These are phyloP conservation scores for Patagioenas fasciata DNA, from an alignment of 2,113 vertebrate genomes.

Conservation along the genomic window DNA sequence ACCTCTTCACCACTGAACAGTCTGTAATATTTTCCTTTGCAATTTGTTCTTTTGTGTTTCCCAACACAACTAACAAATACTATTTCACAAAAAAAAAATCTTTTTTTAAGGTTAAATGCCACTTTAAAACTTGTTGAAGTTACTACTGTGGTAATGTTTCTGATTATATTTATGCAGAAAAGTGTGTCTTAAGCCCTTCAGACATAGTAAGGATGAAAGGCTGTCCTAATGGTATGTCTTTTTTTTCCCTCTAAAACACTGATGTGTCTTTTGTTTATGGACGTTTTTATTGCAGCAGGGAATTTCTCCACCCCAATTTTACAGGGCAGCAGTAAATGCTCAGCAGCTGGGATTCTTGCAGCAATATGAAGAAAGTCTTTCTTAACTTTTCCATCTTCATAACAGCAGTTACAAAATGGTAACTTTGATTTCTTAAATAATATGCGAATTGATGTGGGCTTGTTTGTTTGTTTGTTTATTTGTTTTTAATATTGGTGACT, in stretches of 20 bases:
- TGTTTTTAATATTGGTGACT: background rate
- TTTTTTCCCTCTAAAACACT: background rate
- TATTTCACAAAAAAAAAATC: background rate
- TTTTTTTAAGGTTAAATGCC: background rate
- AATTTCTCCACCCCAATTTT: slow-evolving; percentile 26
- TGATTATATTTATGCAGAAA: background rate
- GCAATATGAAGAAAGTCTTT: slow-evolving; percentile 19
- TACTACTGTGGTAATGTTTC: background rate
- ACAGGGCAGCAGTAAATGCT: slow-evolving; percentile 20
- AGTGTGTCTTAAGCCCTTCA: background rate
- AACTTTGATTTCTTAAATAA: background rate
- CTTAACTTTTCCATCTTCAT: slow-evolving; percentile 2
- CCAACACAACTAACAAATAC: background rate
- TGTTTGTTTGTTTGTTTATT: background rate
- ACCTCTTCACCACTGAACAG: background rate
- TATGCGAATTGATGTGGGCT: background rate
- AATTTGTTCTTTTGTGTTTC: background rate
- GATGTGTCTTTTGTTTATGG: slow-evolving; percentile 20
- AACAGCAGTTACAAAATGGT: background rate
- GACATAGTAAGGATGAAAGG: background rate
- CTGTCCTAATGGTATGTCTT: background rate
- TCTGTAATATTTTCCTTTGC: background rate
- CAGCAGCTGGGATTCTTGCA: slow-evolving; percentile 25
- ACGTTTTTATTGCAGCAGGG: slow-evolving; percentile 26
- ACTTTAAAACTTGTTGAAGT: background rate